Base-by-base conservation (phyloP, 2,113 vertebrate genomes). In the Aptenodytes forsteri region DNA sequence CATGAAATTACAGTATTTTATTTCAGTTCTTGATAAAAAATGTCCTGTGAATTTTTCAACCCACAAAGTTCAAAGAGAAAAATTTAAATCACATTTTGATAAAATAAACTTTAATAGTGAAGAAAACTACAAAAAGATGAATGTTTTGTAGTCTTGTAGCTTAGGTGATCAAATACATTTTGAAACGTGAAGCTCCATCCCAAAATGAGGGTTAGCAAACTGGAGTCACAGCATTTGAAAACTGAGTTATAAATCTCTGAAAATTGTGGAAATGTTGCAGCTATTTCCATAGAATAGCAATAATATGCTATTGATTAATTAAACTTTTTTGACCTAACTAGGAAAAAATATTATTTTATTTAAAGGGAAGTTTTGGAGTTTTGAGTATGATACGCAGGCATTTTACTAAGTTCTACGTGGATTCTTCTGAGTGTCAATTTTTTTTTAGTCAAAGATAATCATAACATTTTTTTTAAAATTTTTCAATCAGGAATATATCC, bases 1-100 rank as follows among this genome's bases (percentile, higher is more conserved):
- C 62, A 55, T 85, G 70, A 90, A 96, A 90, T 92, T 91, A 49
- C 66, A 93, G 47, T 83, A 81, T 94, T 93, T 95, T 81, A 73
- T 49, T 83, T 95, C 42, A 70, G 23, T 94, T 91, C 59, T 83
- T 92, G 66, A 65, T 89, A 93, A 96, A 84, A 72, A 30, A 18
- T 27, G 16, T 83, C 76, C 59, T 50, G 8, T 66, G 29, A 70
- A 26, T 96, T 42, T 96, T 52, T 34, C 42, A 95, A 65, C 12
- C 7, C 18, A 46, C 34, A 95, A 83, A 49, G 56, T 92, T 97
- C 79, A 89, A 87, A 95, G 61, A 79, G 27, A 47, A 94, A 85
- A 77, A 62, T 27, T 27, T 61, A 36, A 76, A 78, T 80, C 38
- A 79, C 10, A 25, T 15, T 91, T 72, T 44, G 59, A 75, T 88